phyloP scores from a whole-genome alignment of 2,888 invertebrate species.

The Cephonodes hylas region DNA sequence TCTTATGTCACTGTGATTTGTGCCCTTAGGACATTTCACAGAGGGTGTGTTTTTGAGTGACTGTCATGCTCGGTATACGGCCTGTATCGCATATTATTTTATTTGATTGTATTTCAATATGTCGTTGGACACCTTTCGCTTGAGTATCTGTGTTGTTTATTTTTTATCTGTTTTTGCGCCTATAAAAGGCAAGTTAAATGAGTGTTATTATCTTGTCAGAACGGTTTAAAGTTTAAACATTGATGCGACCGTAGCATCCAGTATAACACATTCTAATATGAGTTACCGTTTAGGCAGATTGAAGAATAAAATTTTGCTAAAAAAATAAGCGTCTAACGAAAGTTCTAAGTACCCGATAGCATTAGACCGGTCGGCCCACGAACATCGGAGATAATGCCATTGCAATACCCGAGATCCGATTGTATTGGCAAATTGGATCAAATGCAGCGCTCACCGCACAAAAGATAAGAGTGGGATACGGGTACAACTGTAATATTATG shows the following conservation, averaged over 20 bases:
- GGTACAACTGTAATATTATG: constrained; percentile 60
- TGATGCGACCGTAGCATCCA: background rate
- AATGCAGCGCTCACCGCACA: constrained; percentile 78
- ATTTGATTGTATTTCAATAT: too few relatives aligned
- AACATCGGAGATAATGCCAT: constrained; percentile 73
- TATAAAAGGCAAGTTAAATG: too few relatives aligned
- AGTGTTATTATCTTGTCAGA: too few relatives aligned
- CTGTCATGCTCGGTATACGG: too few relatives aligned
- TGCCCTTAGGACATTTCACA: too few relatives aligned
- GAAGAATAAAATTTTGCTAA: background rate
- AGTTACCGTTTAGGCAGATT: background rate
- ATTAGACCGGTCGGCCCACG: constrained; percentile 64
- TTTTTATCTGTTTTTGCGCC: too few relatives aligned
- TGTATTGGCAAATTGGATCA: constrained; percentile 82
- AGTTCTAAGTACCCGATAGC: constrained; percentile 61
- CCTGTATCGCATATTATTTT: too few relatives aligned
- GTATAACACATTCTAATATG: background rate
- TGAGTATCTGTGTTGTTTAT: too few relatives aligned
- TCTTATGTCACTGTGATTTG: too few relatives aligned
- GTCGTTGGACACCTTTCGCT: too few relatives aligned
- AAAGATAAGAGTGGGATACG: constrained; percentile 74
- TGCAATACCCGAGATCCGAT: constrained; percentile 78
- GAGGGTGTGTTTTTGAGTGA: too few relatives aligned
- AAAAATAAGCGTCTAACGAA: constrained; percentile 38
- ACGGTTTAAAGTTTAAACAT: too few relatives aligned